Evolutionary conservation across 2,888 invertebrate species (phyloP).

Genomic region (Cantharis nigra): DNA sequence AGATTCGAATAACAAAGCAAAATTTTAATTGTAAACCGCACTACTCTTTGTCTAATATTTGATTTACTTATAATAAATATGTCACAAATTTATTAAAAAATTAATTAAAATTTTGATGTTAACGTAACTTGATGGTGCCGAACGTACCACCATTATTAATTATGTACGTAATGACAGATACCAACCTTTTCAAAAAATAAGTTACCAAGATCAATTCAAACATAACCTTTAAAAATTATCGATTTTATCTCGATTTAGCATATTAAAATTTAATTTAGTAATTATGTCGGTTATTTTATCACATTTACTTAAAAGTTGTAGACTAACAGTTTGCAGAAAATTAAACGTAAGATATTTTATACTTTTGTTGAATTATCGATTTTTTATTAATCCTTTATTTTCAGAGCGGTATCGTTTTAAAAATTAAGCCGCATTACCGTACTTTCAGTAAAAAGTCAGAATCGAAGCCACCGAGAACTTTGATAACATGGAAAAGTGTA

Average conservation of each 20-base stretch:
- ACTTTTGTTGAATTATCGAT: not conserved
- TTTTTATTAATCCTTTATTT: not conserved
- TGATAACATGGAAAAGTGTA: constrained; percentile 84
- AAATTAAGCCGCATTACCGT: not conserved
- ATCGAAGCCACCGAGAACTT: constrained; percentile 58
- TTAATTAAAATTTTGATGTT: not conserved
- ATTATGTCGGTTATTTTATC: constrained; percentile 6
- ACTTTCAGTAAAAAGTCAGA: not conserved
- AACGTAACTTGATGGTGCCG: not conserved
- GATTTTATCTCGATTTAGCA: not conserved
- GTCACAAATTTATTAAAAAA: not conserved
- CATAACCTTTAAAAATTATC: not conserved
- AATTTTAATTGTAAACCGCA: not conserved
- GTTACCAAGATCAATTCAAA: not conserved
- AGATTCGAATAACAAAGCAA: not conserved
- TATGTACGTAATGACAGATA: not conserved
- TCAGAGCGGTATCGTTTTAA: not conserved
- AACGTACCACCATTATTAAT: not conserved
- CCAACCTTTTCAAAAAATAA: not conserved
- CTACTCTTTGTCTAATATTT: not conserved
- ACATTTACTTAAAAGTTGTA: not conserved
- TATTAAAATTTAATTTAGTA: not conserved
- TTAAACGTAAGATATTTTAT: not conserved
- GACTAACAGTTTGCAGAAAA: not conserved
- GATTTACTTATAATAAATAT: not conserved